Base-by-base conservation (phyloP, 2,113 vertebrate genomes). In the Thunnus thynnus region DNA sequence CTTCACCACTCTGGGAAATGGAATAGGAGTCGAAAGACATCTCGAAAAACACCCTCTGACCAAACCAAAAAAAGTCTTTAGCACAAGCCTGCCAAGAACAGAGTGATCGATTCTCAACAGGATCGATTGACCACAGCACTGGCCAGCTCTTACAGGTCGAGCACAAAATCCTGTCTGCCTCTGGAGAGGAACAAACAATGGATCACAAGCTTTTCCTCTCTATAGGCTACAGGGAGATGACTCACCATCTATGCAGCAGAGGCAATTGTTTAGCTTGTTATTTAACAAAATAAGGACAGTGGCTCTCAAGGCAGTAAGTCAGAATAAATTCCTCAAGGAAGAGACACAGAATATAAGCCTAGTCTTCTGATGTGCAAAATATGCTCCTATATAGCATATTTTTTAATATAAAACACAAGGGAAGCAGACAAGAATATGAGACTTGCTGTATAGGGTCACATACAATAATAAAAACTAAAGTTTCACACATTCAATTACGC, bases 111-210 rank as follows among this genome's bases (percentile, higher is more conserved):
- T 51, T 76, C 74, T 76, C 52, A 7, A 64, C 27, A 67, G 68
- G 65, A 68, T 74, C 14, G 10, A 30, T 30, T 30, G 27, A 54
- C 68, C 22, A 46, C 32, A 80, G 68, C 7, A 32, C 13, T 17
- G 32, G 65, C 75, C 69, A 62, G 55, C 62, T 65, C 84, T 69
- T 63, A n/a, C 52, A 27, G 75, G 20, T 74, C 54, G 36, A 51
- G 56, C 60, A 64, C 51, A 55, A 13, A 27, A 54, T 51, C 44
- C 71, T 58, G 63, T n/a, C 8, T 56, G 44, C 50, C 54, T 77
- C 47, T 60, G 67, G 58, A 63, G 58, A 69, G 46, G 48, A 48
- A 74, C 71, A 82, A 79, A 88, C 61, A 90, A 88, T 52, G 41
- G 68, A 75, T 51, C 65, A 44, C 58, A 67, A 71, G 60, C 54